These are phyloP conservation scores for Zapus hudsonius DNA, from an alignment of 2,113 vertebrate genomes.

Conservation along the genomic window DNA sequence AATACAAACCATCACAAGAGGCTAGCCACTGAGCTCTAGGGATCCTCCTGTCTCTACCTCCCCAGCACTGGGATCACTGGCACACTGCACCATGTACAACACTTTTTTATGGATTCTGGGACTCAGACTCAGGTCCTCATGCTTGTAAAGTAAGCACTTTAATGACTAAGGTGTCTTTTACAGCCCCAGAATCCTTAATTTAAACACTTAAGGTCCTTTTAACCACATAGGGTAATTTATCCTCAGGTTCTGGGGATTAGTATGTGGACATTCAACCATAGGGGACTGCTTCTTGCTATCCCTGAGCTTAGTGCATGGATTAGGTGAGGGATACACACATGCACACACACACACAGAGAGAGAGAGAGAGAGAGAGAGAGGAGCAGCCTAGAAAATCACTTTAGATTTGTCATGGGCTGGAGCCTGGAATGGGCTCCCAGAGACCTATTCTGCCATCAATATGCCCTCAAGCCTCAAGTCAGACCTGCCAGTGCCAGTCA, in stretches of 20 bases:
- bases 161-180: too few species aligned
- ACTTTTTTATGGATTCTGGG: too few species aligned
- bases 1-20: too few species aligned
- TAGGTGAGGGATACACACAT: not conserved
- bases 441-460: not conserved
- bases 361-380: not conserved
- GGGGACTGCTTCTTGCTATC: not conserved
- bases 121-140: too few species aligned
- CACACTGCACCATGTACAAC: too few species aligned
- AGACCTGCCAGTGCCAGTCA: not conserved
- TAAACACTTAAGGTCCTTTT: not conserved
- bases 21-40: too few species aligned
- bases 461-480: too few species aligned
- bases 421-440: too few species aligned
- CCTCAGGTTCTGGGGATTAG: not conserved
- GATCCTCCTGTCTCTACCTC: too few species aligned
- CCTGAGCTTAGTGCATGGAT: not conserved
- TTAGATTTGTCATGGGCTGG: not conserved
- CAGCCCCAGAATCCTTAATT: not conserved
- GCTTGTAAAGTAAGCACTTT: too few species aligned
- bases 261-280: not conserved
- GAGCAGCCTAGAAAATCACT: not conserved
- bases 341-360: not conserved
- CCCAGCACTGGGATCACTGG: too few species aligned
- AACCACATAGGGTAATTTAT: not conserved